phyloP scores from a whole-genome alignment of 2,888 invertebrate species.

The Drosophila stalkeri region DNA sequence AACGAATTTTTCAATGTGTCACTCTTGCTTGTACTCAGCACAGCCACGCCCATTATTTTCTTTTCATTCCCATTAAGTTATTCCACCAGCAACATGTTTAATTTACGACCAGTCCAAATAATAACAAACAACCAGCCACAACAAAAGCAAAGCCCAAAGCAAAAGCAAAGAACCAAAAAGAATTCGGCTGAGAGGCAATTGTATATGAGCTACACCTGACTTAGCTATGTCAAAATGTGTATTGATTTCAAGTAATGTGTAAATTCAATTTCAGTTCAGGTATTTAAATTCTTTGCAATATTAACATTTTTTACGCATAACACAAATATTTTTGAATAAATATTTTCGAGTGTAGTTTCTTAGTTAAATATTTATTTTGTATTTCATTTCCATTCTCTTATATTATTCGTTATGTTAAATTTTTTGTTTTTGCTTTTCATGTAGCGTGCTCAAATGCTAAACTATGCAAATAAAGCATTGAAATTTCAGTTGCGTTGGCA shows the following conservation, averaged over 20 bases:
- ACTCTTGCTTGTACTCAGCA: constrained; percentile 8
- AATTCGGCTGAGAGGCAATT: neutral
- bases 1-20: constrained; percentile 51
- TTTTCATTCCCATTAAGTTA: neutral
- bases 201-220: neutral
- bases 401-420: too few relatives aligned
- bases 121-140: constrained; percentile 1
- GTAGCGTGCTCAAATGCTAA: constrained; percentile 53
- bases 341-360: neutral
- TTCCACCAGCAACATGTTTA: constrained; percentile 10
- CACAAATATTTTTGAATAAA: neutral
- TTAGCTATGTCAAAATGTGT: too few relatives aligned
- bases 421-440: neutral
- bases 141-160: neutral
- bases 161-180: neutral
- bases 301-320: neutral
- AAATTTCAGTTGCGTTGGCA: constrained; percentile 65
- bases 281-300: neutral
- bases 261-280: neutral
- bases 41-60: constrained; percentile 3
- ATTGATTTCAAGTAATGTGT: neutral
- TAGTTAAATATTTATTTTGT: neutral
- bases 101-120: constrained; percentile 32
- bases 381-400: neutral
- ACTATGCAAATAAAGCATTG: constrained; percentile 74